phyloP scores from a whole-genome alignment of 2,888 invertebrate genomes.

The Machimus atricapillus region DNA sequence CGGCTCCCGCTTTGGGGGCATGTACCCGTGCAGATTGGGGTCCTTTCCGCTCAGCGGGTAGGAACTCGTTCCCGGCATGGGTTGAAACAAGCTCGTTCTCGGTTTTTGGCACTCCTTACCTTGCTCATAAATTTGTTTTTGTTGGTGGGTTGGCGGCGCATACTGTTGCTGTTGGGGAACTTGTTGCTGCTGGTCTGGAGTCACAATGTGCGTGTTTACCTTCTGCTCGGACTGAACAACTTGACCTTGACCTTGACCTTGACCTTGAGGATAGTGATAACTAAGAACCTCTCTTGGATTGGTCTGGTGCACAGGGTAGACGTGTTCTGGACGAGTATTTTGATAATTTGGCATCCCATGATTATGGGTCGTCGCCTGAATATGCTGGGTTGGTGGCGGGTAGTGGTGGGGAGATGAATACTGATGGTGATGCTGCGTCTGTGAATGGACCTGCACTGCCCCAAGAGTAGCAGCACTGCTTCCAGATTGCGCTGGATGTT shows the following conservation, averaged over 20 bases:
- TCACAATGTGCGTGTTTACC: background rate
- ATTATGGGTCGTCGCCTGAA: background rate
- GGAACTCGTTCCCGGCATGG: background rate
- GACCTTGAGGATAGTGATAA: background rate
- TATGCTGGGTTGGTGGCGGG: background rate
- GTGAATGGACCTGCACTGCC: background rate
- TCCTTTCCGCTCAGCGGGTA: background rate
- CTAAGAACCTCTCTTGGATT: background rate
- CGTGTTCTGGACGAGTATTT: background rate
- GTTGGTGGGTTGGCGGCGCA: slow-evolving; percentile 35
- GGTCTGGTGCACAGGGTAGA: background rate
- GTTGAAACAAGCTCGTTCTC: background rate
- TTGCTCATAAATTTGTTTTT: background rate
- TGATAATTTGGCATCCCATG: background rate
- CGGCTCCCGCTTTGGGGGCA: background rate
- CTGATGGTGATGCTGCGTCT: background rate
- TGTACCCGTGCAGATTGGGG: background rate
- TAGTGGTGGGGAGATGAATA: slow-evolving; percentile 7
- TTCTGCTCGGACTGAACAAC: background rate
- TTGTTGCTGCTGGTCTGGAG: slow-evolving; percentile 1
- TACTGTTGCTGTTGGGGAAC: background rate
- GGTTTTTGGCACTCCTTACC: background rate
- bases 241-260: background rate
- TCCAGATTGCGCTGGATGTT: background rate
- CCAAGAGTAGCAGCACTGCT: background rate